Evolutionary conservation across 2,888 invertebrate genomes (phyloP), one percentile per base, ranked within the genome.

Genomic region (Fissipunctia ypsillon): DNA sequence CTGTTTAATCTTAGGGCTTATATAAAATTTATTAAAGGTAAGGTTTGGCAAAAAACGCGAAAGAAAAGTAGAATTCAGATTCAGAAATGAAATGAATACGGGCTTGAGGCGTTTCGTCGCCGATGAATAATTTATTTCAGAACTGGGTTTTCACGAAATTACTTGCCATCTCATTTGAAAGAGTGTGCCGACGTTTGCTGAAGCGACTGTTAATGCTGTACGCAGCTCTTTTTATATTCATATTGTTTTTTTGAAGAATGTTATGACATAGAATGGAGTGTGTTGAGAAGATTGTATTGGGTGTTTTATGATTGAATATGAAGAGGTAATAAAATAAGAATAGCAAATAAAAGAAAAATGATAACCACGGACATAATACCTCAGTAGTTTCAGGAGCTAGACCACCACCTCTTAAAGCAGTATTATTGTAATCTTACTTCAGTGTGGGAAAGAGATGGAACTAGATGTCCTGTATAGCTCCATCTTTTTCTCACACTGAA

Each of bases 71-170:
- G 90, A 91, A 94, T 95, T 95, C 93, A 93, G 95, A 95, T 95
- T 95, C 94, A 91, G 95, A 95, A 96, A 95, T 95, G 95, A 95
- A 96, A 96, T 96, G 95, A 96, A 96, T 95, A 95, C 95, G 95
- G 92, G 92, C 95, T 94, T 92, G 91, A 91, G 95, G 95, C 95
- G 93, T 95, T 95, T 95, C 95, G 95, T 95, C 95, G 95, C 93
- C 94, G 90, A 95, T 96, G 96, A 96, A 96, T 96, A 95, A 96
- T 96, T 96, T 96, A 96, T 96, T 93, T 95, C 94, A 92, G 94
- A 94, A 94, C 92, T 94, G 93, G 93, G 93, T 95, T 94, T 94
- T 94, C 94, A 91, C 92, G 91, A 96, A 96, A 96, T 96, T 96
- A 95, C 96, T 95, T 93, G 93, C 93, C 92, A 91, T 95, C 92